Evolutionary conservation across 64 coral and sea anemone genomes (phyloP), one percentile per base, ranked within the genome.

Genomic region (Dendronephthya gigantea): DNA sequence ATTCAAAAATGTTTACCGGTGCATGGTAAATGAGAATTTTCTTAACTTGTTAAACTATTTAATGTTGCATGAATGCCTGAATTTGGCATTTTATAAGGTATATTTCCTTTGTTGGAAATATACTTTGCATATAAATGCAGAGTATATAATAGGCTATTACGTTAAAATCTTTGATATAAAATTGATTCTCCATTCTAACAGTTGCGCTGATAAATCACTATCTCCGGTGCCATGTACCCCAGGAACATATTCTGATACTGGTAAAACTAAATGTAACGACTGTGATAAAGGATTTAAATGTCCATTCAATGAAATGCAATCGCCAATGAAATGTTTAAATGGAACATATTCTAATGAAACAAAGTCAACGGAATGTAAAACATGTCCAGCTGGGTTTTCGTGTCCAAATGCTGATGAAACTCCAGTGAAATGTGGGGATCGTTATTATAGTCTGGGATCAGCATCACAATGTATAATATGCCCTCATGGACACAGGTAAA

Each of bases 261-360:
- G 72, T 39, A 19, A 15, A 15, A 79, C 4, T 5, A 35, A 0
- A 15, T 79, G 72, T 39, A 35, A 39, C 15, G 72, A 79, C 32
- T 79, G 72, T 79, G 9, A 6, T 28, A 79, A 79, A 39, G 72
- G 72, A 37, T 79, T 79, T 39, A 79, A 28, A 29, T 79, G 72
- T 79, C 72, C 72, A 79, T 15, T 19, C 27, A 29, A 29, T 35
- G 13, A 79, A 33, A 79, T 79, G 72, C 72, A 37, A 28, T 34
- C 72, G 1, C 27, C 72, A 8, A 15, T 79, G 28, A 19, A 19
- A 28, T 79, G 72, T 35, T 28, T 22, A 35, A 79, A 79, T 79
- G 72, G 72, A 34, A 79, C 72, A 6, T 79, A 33, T 79, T 19
- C 72, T 16, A 79, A 79, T 79, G 72, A 79, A 79, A 79, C 72